Base-by-base conservation (phyloP, 2,888 invertebrate genomes). In the Odontocerum albicorne region DNA sequence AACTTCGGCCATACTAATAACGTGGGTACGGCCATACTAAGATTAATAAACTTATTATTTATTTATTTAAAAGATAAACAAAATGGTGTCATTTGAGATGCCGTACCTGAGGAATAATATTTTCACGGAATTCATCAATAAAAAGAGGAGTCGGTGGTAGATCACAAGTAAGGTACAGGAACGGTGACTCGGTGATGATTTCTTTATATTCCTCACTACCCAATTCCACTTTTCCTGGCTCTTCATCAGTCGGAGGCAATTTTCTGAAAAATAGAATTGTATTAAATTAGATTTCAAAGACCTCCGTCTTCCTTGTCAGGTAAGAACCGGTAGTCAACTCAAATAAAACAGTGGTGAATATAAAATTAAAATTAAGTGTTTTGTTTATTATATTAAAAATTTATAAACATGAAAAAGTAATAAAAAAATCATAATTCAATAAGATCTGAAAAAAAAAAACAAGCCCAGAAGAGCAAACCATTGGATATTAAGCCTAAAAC, bases 71-170 rank as follows among this genome's bases (percentile, higher is more conserved):
- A 10, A 8, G 12, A 35, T 1, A 35, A 35, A 35, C 2, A 1
- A 35, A n/a, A n/a, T n/a, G n/a, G n/a, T n/a, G 15, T 17, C 4
- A 39, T n/a, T 4, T n/a, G 10, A 39, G 2, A 32, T 27, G 6
- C 21, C 7, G 66, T 65, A 92, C 94, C 81, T 98, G 97, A 39
- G 99, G 99, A 68, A 99, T 99, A 64, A 99, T 99, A 72, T 98
- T 99, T 77, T 99, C 98, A 62, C 93, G 85, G 65, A 96, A 89
- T 71, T 97, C 97, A 72, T 99, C 99, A 57, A 96, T 96, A 68
- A 97, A 99, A 12, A 97, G 77, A 0, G 99, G 99, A 1, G 96
- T 95, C 1, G 98, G 92, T 0, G 99, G 99, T 54, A 99, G 79
- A 73, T 99, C 99, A 68, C 98, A 96, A 0, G 98, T 98, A 57